Evolutionary conservation across 1,140 invertebrate genomes (phyloP).

Genomic region (Magallana ariakensis): DNA sequence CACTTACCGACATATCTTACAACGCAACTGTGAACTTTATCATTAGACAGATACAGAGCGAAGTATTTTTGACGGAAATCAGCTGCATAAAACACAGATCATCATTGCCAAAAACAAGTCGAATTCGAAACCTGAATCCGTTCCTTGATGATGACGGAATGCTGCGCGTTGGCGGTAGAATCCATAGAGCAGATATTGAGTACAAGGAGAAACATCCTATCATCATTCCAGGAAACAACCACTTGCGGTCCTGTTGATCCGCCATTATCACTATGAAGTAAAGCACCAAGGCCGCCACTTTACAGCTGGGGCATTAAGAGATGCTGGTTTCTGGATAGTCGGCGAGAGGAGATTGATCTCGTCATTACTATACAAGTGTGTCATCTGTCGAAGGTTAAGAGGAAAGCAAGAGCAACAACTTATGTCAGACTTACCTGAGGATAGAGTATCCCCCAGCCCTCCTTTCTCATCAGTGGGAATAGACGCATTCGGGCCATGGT

Average conservation of each 20-base stretch:
- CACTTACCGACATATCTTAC: too few species aligned
- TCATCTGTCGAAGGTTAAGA: too few species aligned
- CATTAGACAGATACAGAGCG: conserved; percentile 15
- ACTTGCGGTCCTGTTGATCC: conserved; percentile 52
- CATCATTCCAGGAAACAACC: conserved; percentile 57
- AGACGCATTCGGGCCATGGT: too few species aligned
- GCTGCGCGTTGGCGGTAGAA: conserved; percentile 59
- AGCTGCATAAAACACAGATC: background rate
- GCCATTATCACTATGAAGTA: conserved; percentile 56
- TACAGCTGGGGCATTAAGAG: conserved; percentile 50
- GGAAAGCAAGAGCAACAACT: too few species aligned
- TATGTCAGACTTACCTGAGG: too few species aligned
- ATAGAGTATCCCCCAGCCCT: too few species aligned
- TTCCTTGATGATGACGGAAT: conserved; percentile 28
- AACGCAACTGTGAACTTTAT: background rate
- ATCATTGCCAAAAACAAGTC: background rate
- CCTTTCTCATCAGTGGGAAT: too few species aligned
- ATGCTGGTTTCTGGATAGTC: conserved; percentile 61
- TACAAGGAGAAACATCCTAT: conserved; percentile 51
- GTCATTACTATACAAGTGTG: too few species aligned
- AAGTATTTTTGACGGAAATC: background rate
- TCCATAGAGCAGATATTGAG: background rate
- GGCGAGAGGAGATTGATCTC: conserved; percentile 44
- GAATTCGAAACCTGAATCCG: too few species aligned
- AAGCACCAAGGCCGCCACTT: background rate